These are phyloP conservation scores for Otus sunia DNA, from an alignment of 2,113 vertebrate genomes.

Conservation along the genomic window DNA sequence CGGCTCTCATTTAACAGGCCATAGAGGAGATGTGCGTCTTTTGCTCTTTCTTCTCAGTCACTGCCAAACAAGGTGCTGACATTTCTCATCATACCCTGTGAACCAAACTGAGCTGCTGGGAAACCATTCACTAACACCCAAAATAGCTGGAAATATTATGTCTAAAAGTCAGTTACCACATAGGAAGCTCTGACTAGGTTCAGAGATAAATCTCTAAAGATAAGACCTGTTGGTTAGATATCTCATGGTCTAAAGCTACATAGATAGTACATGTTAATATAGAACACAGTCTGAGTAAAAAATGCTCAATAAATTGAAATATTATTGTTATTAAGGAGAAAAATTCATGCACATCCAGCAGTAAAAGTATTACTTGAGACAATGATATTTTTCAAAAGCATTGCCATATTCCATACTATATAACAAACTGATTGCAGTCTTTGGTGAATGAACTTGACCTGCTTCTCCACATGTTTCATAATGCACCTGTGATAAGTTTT, in stretches of 20 bases:
- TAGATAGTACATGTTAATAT: background rate
- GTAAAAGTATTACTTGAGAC: background rate
- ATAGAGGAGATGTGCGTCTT: background rate
- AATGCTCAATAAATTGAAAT: background rate
- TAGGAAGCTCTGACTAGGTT: background rate
- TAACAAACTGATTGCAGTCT: background rate
- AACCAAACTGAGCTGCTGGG: background rate
- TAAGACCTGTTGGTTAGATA: background rate
- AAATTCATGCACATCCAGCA: background rate
- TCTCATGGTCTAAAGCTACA: background rate
- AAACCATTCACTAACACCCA: background rate
- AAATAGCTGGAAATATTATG: background rate
- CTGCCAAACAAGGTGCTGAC: background rate
- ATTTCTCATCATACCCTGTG: background rate
- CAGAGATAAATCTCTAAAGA: background rate
- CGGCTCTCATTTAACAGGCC: background rate
- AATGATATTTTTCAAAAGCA: background rate
- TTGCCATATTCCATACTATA: background rate
- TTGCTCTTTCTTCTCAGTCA: background rate
- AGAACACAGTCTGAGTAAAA: background rate
- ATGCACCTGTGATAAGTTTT: slow-evolving; percentile 3
- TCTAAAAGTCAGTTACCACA: background rate
- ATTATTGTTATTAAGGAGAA: background rate
- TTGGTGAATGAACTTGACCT: background rate
- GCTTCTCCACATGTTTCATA: background rate